These are phyloP conservation scores for Alaudala cheleensis DNA, from an alignment of 2,113 vertebrate genomes.

Conservation along the genomic window DNA sequence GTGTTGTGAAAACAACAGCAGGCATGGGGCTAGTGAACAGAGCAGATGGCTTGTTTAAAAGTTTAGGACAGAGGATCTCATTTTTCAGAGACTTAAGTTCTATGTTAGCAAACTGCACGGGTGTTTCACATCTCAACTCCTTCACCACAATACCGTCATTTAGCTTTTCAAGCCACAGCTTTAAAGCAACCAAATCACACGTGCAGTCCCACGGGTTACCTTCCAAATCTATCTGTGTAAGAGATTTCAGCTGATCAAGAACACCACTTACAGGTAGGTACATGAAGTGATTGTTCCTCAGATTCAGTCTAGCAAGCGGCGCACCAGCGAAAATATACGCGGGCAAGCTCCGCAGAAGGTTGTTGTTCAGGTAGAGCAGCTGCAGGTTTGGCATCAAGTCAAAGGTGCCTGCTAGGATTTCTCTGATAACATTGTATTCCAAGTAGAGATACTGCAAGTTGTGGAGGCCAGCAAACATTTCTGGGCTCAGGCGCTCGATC, in stretches of 20 bases:
- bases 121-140: conserved; percentile 92
- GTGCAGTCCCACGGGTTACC: conserved; percentile 99
- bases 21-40: conserved; percentile 85
- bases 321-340: conserved; percentile 93
- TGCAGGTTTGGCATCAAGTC: conserved; percentile 95
- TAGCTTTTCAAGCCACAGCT: conserved; percentile 95
- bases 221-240: conserved; percentile 95
- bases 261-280: conserved; percentile 96
- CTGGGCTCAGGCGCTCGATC: conserved; percentile 91
- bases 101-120: conserved; percentile 93
- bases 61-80: conserved; percentile 93
- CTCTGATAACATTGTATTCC: conserved; percentile 98
- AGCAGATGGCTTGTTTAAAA: conserved; percentile 87
- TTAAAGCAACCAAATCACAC: conserved; percentile 94
- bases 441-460: conserved; percentile 96
- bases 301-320: conserved; percentile 90
- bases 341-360: conserved; percentile 90
- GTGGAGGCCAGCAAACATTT: conserved; percentile 93
- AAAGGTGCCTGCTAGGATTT: conserved; percentile 93
- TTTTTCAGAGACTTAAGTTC: conserved; percentile 93
- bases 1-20: conserved; percentile 81
- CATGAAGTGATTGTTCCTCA: conserved; percentile 99
- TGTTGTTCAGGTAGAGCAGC: conserved; percentile 95
- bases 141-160: conserved; percentile 90
- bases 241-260: conserved; percentile 90